A percentile compares a stretch with the other conserved stretches of the same genome.
These are phyloP conservation scores for Beroe forskalii DNA, from an alignment of 37 sponge, comb jelly and placozoan genomes.

Conservation along the genomic window DNA sequence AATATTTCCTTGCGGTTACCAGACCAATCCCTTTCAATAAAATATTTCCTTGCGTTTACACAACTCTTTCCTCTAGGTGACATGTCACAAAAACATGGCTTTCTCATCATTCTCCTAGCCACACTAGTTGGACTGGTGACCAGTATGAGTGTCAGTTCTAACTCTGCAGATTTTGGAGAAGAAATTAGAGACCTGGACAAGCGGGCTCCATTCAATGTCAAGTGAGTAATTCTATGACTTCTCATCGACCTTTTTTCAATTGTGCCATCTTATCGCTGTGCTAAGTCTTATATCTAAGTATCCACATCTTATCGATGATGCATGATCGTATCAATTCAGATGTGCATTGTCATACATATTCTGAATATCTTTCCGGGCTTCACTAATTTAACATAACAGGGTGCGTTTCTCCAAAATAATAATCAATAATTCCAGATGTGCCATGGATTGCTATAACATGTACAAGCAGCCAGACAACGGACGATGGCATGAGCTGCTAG, in stretches of 20 bases:
- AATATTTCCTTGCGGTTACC: too few relatives aligned
- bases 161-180: background rate
- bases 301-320: too few relatives aligned
- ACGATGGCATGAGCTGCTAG: background rate
- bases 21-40: too few relatives aligned
- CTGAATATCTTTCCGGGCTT: too few relatives aligned
- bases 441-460: background rate
- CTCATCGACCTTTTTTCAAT: too few relatives aligned
- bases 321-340: too few relatives aligned
- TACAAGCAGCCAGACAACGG: background rate
- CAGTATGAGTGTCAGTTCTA: background rate
- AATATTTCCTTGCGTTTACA: background rate
- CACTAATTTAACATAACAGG: too few relatives aligned
- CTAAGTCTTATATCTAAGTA: too few relatives aligned
- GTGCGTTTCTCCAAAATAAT: too few relatives aligned
- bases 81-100: background rate
- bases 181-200: background rate
- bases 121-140: background rate
- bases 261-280: too few relatives aligned
- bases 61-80: background rate
- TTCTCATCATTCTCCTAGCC: background rate
- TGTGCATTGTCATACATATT: too few relatives aligned
- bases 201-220: background rate
- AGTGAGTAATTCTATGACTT: too few relatives aligned
- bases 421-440: background rate